Conservation (phyloP, 2,797 vertebrate species). For the Artibeus lituratus region DNA sequence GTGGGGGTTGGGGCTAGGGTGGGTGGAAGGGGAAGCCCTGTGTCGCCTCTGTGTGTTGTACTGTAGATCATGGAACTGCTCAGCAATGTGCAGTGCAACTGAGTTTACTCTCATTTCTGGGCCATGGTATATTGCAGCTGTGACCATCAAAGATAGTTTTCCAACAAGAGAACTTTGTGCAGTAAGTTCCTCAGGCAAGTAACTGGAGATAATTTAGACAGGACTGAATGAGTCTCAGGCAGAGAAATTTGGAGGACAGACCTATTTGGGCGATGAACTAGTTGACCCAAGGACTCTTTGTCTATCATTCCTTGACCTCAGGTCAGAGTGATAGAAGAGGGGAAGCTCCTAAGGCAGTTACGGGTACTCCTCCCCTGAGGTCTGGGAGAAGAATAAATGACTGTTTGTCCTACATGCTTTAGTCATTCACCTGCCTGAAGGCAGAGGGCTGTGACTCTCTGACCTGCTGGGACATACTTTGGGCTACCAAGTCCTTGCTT, state of each 20-base stretch:
- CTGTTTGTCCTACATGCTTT: slow-evolving; percentile 21
- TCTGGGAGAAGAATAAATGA: slow-evolving; percentile 36
- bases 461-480: neutral
- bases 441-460: neutral
- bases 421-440: slow-evolving; percentile 59
- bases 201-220: slow-evolving; percentile 37
- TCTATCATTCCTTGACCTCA: slow-evolving; percentile 60
- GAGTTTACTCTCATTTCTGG: slow-evolving; percentile 43
- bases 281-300: slow-evolving; percentile 51
- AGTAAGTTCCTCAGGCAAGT: slow-evolving; percentile 35
- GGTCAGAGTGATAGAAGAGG: slow-evolving; percentile 49
- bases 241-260: slow-evolving; percentile 30
- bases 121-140: neutral
- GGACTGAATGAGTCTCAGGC: slow-evolving; percentile 9
- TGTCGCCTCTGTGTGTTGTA: neutral
- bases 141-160: slow-evolving; percentile 49
- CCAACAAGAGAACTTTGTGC: slow-evolving; percentile 57
- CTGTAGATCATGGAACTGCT: neutral
- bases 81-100: neutral
- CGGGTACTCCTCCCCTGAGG: neutral
- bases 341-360: neutral
- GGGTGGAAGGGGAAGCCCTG: neutral
- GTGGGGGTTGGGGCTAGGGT: neutral
- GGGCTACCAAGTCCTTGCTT: neutral
- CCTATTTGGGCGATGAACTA: slow-evolving; percentile 1